Conservation (phyloP, 2,113 vertebrate genomes). For the Lipophrys pholis region DNA sequence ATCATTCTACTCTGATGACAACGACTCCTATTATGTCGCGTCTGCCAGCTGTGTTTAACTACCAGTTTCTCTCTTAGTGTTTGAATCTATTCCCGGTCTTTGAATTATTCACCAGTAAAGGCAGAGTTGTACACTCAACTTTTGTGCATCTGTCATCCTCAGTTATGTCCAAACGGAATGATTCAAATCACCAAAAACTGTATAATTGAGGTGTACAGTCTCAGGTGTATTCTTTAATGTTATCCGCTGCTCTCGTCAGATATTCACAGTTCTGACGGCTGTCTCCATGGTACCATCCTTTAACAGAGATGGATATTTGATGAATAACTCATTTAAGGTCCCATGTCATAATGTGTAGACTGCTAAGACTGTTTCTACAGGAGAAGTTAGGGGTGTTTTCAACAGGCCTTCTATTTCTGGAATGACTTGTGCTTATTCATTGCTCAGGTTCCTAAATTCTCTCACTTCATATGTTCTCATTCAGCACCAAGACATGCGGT, state of each 20-base stretch:
- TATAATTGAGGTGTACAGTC: conserved; percentile 52
- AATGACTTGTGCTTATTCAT: background rate
- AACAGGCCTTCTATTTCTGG: conserved; percentile 22
- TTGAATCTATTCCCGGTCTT: conserved; percentile 32
- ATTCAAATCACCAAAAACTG: conserved; percentile 42
- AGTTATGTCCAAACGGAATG: conserved; percentile 39
- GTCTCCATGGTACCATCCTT: conserved; percentile 30
- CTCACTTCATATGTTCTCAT: conserved; percentile 11
- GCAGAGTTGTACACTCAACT: conserved; percentile 14
- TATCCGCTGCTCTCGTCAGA: conserved; percentile 3
- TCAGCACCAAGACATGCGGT: background rate
- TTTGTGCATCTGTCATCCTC: conserved; percentile 41
- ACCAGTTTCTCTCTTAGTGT: background rate
- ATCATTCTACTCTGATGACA: background rate
- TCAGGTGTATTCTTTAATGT: conserved; percentile 49
- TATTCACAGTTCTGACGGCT: conserved; percentile 33
- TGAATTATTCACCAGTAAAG: conserved; percentile 63
- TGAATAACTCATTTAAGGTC: conserved; percentile 28
- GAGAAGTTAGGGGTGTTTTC: conserved; percentile 1
- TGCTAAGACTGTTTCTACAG: conserved; percentile 9
- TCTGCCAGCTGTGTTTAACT: conserved; percentile 13
- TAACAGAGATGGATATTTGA: conserved; percentile 39
- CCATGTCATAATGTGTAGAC: conserved; percentile 2
- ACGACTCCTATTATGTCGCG: conserved; percentile 11
- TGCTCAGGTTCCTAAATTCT: background rate